Evolutionary conservation across 2,888 invertebrate species (phyloP).

Genomic region (Muscina levida): DNA sequence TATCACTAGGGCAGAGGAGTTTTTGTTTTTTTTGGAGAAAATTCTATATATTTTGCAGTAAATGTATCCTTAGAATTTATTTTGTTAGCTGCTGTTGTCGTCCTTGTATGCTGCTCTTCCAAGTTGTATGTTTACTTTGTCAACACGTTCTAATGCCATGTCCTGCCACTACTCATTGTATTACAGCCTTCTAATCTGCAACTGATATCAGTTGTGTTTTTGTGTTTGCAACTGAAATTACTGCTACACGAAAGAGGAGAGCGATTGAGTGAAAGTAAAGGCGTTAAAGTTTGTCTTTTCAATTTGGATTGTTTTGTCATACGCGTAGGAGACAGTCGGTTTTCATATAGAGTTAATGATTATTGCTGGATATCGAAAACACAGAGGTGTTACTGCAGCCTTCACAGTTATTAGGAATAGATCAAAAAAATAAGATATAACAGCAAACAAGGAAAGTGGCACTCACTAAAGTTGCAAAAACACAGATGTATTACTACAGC

Average conservation of each 20-base stretch:
- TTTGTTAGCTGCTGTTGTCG: neutral
- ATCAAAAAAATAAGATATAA: no score
- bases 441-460: no score
- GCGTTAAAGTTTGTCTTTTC: conserved; percentile 42
- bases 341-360: no score
- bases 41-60: neutral
- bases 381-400: no score
- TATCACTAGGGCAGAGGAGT: neutral
- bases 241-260: neutral
- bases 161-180: conserved; percentile 56
- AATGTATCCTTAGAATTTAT: neutral
- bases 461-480: no score
- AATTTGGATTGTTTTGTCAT: conserved; percentile 6
- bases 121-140: conserved; percentile 76
- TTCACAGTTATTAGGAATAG: no score
- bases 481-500: no score
- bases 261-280: conserved; percentile 6
- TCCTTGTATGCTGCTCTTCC: conserved; percentile 54
- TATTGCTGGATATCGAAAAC: no score
- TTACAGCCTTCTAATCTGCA: conserved; percentile 59
- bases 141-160: conserved; percentile 76
- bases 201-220: conserved; percentile 56
- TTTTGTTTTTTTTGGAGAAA: conserved; percentile 12
- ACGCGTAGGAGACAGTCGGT: neutral
- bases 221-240: conserved; percentile 24